Percentiles rank a stretch among this genome's conserved stretches.
These are phyloP conservation scores for Pristis pectinata DNA, from an alignment of 2,797 vertebrate genomes.

Conservation along the genomic window DNA sequence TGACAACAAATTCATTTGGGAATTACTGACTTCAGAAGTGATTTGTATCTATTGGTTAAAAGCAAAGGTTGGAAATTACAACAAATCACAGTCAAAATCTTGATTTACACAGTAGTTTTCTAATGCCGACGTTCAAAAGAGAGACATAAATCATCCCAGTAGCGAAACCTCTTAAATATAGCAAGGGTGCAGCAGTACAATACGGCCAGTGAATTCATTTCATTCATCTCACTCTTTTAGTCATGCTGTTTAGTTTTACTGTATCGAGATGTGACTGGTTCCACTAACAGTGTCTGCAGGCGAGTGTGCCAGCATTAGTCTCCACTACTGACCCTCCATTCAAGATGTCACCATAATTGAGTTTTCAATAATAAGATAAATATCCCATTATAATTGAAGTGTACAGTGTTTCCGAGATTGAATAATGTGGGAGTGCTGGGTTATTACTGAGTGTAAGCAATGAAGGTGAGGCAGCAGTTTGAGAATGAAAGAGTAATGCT, in stretches of 20 bases:
- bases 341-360: constrained; percentile 31
- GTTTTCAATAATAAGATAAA: constrained; percentile 37
- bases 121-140: constrained; percentile 6
- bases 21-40: constrained; percentile 23
- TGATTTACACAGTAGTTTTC: constrained; percentile 26
- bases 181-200: neutral
- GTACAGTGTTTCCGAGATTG: constrained; percentile 25
- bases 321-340: neutral
- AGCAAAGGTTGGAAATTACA: constrained; percentile 21
- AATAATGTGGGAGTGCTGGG: neutral
- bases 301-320: neutral
- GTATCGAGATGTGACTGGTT: constrained; percentile 20
- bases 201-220: constrained; percentile 8
- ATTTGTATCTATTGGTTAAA: constrained; percentile 36
- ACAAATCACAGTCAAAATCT: constrained; percentile 34
- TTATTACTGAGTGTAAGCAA: neutral
- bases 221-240: constrained; percentile 26
- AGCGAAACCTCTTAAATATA: constrained; percentile 25
- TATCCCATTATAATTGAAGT: constrained; percentile 33
- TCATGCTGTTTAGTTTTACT: constrained; percentile 24
- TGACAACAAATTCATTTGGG: constrained; percentile 32
- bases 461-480: neutral
- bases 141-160: constrained; percentile 10
- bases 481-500: neutral
- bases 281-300: neutral